These are phyloP conservation scores for Eupithecia inturbata DNA, from an alignment of 2,888 invertebrate genomes.

Conservation along the genomic window DNA sequence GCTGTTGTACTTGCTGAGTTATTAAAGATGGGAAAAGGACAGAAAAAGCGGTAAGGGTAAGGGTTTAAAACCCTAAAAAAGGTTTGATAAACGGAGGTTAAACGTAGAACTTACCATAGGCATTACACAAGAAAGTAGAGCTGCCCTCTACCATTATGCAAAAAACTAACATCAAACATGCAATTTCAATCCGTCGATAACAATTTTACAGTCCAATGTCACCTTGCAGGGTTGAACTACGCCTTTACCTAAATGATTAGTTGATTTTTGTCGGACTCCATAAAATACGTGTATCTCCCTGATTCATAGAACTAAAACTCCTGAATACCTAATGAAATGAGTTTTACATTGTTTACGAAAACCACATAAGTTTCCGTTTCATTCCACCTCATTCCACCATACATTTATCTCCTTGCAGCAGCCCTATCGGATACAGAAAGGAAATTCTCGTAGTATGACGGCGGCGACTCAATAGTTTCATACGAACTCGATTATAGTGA, in stretches of 20 bases:
- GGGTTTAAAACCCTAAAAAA: neutral
- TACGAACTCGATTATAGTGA: too few species aligned
- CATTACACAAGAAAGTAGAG: neutral
- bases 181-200: constrained; percentile 40
- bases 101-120: neutral
- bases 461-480: too few species aligned
- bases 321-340: neutral
- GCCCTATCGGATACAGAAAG: too few species aligned
- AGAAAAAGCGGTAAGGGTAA: too few species aligned
- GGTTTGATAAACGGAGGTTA: neutral
- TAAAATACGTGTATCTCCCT: neutral
- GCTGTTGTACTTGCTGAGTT: too few species aligned
- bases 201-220: constrained; percentile 48
- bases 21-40: too few species aligned
- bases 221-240: constrained; percentile 63
- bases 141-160: constrained; percentile 14
- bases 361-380: too few species aligned
- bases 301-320: neutral
- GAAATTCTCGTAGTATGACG: too few species aligned
- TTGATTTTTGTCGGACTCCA: constrained; percentile 37
- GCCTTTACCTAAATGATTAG: constrained; percentile 44
- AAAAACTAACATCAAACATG: constrained; percentile 38
- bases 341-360: neutral
- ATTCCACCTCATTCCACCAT: too few species aligned
- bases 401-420: neutral